These are phyloP conservation scores for Netelia virgata DNA, from an alignment of 2,888 invertebrate genomes.

Conservation along the genomic window DNA sequence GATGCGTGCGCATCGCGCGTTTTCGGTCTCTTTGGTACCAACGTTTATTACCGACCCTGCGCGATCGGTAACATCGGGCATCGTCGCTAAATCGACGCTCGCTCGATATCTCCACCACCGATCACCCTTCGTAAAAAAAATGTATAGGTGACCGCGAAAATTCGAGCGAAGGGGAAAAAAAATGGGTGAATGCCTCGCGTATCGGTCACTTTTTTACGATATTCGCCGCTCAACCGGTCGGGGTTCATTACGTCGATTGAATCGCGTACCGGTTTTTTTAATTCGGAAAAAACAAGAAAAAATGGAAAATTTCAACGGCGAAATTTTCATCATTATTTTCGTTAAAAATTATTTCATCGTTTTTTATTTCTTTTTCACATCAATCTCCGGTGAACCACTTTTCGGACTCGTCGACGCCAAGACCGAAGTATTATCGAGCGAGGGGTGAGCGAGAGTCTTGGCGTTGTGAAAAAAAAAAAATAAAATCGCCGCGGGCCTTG, in stretches of 20 bases:
- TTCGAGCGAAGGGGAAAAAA: not conserved
- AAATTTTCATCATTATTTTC: too few relatives aligned
- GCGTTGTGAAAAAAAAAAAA: not conserved
- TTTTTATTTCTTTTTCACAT: not conserved
- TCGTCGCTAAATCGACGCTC: constrained; percentile 34
- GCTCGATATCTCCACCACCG: not conserved
- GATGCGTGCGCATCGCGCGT: not conserved
- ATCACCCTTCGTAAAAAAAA: constrained; percentile 21
- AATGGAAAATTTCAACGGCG: too few relatives aligned
- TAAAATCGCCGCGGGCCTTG: not conserved
- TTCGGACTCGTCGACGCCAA: not conserved
- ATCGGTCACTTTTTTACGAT: not conserved
- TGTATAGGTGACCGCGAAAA: not conserved
- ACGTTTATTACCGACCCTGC: constrained; percentile 42
- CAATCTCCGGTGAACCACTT: not conserved
- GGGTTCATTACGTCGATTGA: not conserved
- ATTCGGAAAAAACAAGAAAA: too few relatives aligned
- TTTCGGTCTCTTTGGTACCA: not conserved
- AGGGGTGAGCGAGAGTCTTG: not conserved
- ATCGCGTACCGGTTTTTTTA: too few relatives aligned
- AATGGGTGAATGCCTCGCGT: not conserved
- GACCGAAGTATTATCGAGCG: not conserved
- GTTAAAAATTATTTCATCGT: too few relatives aligned
- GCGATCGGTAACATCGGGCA: constrained; percentile 5
- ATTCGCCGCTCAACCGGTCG: constrained; percentile 9